A percentile compares a stretch with the other conserved stretches of the same genome.
These are phyloP conservation scores for Galagoides demidoff DNA, from an alignment of 2,797 vertebrate genomes.

Conservation along the genomic window DNA sequence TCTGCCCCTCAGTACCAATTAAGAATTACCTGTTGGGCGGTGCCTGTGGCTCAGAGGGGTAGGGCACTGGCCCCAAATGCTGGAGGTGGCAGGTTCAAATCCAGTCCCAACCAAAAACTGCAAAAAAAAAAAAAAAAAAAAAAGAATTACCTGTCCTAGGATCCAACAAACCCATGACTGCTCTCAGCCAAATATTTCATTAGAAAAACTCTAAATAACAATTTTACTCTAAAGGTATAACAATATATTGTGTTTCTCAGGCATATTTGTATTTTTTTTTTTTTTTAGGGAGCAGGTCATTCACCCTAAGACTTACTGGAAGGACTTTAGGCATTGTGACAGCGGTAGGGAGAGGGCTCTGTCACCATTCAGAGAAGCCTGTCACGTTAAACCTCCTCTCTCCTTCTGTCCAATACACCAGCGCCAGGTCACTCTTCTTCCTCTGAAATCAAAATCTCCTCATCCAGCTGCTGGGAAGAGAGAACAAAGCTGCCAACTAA, in stretches of 20 bases:
- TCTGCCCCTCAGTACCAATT: not conserved
- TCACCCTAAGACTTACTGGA: not conserved
- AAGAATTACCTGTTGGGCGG: no score
- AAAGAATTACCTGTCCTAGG: not conserved
- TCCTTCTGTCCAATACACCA: not conserved
- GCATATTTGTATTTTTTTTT: not conserved
- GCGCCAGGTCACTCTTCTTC: not conserved
- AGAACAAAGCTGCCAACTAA: conserved; percentile 54
- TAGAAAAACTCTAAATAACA: not conserved
- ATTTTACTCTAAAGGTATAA: not conserved
- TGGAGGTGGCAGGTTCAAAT: no score
- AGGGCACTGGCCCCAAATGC: no score
- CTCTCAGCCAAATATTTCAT: not conserved
- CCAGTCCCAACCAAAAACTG: no score
- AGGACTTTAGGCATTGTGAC: not conserved
- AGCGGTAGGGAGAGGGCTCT: not conserved
- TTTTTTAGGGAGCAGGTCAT: not conserved
- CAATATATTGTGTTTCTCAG: not conserved
- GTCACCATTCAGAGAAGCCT: not conserved
- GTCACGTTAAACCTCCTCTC: not conserved
- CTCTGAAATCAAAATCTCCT: conserved; percentile 58
- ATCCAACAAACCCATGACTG: not conserved
- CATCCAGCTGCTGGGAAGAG: conserved; percentile 32
- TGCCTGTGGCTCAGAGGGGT: no score
- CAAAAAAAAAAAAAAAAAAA: no score